These are phyloP conservation scores for Loxodonta africana DNA, from an alignment of 2,113 vertebrate species.

Conservation along the genomic window DNA sequence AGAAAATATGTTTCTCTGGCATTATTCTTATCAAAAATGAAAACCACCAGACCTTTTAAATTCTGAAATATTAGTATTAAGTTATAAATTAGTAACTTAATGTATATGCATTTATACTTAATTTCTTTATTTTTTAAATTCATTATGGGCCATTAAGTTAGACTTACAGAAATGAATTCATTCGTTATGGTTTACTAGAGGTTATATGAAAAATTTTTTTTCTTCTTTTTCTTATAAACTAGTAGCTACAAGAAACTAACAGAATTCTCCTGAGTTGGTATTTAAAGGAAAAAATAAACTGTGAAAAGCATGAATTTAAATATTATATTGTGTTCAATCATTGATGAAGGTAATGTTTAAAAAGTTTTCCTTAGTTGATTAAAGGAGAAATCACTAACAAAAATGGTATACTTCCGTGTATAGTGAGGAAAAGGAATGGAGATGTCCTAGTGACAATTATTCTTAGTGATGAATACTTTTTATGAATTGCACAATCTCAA, in stretches of 20 bases:
- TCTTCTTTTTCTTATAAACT: background rate
- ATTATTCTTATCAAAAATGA: background rate
- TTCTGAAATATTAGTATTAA: background rate
- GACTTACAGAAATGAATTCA: constrained; percentile 11
- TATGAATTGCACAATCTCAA: background rate
- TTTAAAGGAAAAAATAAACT: background rate
- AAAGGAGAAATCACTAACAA: background rate
- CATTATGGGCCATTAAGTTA: background rate
- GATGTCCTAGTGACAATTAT: background rate
- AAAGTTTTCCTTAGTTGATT: background rate
- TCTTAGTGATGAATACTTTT: background rate
- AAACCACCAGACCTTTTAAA: background rate
- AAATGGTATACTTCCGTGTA: background rate
- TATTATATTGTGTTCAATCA: background rate
- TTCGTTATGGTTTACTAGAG: background rate
- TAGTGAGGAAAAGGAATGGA: background rate
- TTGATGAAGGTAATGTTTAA: constrained; percentile 18
- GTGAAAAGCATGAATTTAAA: background rate
- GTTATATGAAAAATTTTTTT: background rate
- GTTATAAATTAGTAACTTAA: background rate
- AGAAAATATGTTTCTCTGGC: background rate
- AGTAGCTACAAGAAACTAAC: background rate
- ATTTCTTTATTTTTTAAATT: background rate
- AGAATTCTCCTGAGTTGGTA: background rate
- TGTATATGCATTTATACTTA: background rate